phyloP scores from a whole-genome alignment of 2,888 invertebrate species.

The Sarcophaga caerulescens region DNA sequence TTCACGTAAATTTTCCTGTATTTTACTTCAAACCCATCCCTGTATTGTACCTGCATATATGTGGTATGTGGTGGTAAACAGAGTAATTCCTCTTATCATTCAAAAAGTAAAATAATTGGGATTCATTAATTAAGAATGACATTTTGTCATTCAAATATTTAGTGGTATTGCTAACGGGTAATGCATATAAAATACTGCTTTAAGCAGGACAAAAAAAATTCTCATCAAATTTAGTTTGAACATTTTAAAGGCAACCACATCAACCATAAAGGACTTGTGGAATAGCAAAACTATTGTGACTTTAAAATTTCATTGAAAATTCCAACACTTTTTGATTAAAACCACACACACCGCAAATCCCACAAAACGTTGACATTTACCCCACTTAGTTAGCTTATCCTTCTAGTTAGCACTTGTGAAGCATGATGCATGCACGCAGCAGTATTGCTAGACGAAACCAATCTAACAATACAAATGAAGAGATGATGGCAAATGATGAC shows the following conservation, averaged over 20 bases:
- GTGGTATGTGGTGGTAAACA: too few relatives aligned
- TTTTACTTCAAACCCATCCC: too few relatives aligned
- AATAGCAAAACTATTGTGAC: not conserved
- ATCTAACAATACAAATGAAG: conserved; percentile 6
- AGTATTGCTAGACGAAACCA: not conserved
- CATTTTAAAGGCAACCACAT: not conserved
- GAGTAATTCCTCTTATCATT: too few relatives aligned
- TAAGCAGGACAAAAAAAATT: not conserved
- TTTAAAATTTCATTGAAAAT: not conserved
- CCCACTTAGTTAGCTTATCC: conserved; percentile 15
- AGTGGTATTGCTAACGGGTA: not conserved
- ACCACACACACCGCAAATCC: conserved; percentile 20
- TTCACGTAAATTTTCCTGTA: too few relatives aligned
- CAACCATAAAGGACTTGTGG: not conserved
- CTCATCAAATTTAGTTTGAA: not conserved
- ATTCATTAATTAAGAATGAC: not conserved
- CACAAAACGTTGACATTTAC: conserved; percentile 26
- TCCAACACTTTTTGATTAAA: not conserved
- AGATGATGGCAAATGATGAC: not conserved
- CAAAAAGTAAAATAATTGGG: too few relatives aligned
- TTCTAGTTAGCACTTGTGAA: not conserved
- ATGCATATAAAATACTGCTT: not conserved
- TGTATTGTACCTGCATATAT: too few relatives aligned
- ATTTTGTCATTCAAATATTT: not conserved
- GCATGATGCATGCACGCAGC: not conserved